A percentile compares a stretch with the other conserved stretches of the same genome.
Evolutionary conservation across 2,113 vertebrate genomes (phyloP).

Genomic region (Motacilla alba): DNA sequence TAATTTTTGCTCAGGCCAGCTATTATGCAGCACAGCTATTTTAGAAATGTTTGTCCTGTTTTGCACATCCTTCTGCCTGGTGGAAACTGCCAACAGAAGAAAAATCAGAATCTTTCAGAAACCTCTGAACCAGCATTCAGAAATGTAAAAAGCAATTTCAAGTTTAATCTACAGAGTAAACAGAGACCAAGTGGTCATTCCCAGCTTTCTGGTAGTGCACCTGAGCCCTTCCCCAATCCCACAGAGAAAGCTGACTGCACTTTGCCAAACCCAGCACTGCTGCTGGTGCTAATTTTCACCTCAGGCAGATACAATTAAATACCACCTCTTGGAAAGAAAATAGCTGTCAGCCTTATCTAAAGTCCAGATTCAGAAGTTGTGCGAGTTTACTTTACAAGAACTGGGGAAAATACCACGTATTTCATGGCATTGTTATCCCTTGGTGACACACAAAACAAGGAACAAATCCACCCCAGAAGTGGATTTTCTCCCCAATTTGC

Average conservation of each 20-base stretch:
- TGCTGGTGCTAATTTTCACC: not conserved
- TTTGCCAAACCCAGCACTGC: not conserved
- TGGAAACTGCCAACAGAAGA: not conserved
- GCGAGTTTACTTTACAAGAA: not conserved
- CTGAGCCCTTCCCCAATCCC: not conserved
- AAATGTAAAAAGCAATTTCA: not conserved
- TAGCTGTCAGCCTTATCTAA: not conserved
- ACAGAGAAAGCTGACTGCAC: not conserved
- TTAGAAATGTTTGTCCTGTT: not conserved
- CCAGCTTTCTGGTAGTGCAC: not conserved
- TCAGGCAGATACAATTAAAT: not conserved
- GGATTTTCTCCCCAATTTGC: not conserved
- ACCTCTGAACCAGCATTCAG: not conserved
- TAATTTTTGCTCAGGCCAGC: constrained; percentile 2
- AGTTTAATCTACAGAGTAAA: not conserved
- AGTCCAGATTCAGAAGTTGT: not conserved
- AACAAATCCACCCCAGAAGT: accelerated
- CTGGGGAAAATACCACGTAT: accelerated
- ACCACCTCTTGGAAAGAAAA: not conserved
- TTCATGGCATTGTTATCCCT: not conserved
- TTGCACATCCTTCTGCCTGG: not conserved
- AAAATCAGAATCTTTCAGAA: not conserved
- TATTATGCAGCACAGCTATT: constrained; percentile 1
- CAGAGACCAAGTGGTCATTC: not conserved
- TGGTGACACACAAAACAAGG: accelerated